phyloP scores from a whole-genome alignment of 2,113 vertebrate species.

The Scartelaos histophorus region DNA sequence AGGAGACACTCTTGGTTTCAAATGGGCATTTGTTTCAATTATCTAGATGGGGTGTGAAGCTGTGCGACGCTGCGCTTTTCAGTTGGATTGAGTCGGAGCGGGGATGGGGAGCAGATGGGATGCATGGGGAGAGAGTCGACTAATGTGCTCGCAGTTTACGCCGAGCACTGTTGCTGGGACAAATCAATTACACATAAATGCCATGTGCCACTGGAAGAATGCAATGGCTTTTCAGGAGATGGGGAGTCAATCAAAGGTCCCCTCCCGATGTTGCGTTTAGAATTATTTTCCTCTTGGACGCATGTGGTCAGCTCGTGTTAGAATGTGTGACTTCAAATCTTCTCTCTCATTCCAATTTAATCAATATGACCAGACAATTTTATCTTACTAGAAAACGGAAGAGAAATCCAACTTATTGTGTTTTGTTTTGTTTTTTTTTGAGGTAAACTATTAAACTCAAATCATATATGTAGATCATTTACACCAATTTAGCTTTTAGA shows the following conservation, averaged over 20 bases:
- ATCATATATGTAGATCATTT: no score
- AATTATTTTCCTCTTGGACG: not conserved
- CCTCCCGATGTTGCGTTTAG: not conserved
- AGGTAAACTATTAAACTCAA: no score
- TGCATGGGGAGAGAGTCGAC: not conserved
- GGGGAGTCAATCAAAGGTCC: conserved; percentile 20
- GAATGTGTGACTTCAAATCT: not conserved
- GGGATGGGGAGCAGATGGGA: conserved; percentile 37
- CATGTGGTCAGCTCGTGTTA: not conserved
- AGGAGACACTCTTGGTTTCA: conserved; percentile 49
- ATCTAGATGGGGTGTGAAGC: conserved; percentile 34
- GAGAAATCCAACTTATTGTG: no score
- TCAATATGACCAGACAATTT: not conserved
- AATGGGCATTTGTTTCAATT: conserved; percentile 55
- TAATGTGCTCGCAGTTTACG: conserved; percentile 28
- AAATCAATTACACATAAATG: conserved; percentile 64
- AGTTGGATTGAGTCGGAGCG: conserved; percentile 37
- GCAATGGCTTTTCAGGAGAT: conserved; percentile 28
- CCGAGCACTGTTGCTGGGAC: conserved; percentile 41
- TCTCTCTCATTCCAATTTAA: not conserved
- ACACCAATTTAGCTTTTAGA: not conserved
- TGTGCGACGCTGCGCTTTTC: conserved; percentile 24
- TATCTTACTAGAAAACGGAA: not conserved
- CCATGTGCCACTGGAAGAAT: conserved; percentile 46
- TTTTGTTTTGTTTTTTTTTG: no score